Evolutionary conservation across 2,113 vertebrate species (phyloP), one percentile per base, ranked within the genome.

Genomic region (Procapra przewalskii): DNA sequence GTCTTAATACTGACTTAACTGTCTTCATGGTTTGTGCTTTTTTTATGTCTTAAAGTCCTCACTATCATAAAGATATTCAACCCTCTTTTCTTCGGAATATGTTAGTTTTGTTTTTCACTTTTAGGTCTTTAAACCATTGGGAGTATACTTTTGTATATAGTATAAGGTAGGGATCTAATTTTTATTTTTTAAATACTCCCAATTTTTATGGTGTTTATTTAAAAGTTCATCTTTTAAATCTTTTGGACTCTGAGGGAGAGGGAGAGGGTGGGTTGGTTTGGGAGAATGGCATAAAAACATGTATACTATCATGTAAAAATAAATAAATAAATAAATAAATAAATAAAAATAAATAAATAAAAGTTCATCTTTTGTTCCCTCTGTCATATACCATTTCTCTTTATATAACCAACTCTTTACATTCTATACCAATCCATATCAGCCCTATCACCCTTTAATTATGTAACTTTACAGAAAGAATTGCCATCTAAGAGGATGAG

Each of bases 51-150:
- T 84, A 45, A 29, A 95, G 52, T 90, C n/a, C 6, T 77, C 48
- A 60, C 1, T 45, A 1, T 89, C 64, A 52, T 79, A 71, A 89
- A 89, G 55, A 60, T 75, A 67, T 5, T 55, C 17, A 87, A 48
- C 52, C 83, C 33, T 84, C 6, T 95, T 95, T 57, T 82, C 79
- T 90, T 75, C 79, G 57, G 40, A 45, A 79, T 81, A 67, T 80
- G 52, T 83, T 92, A 71, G 84, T 87, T 95, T 93, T 97, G n/a
- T 81, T 87, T 97, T 95, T 87, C 27, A 95, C 54, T 97, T 97
- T 88, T 88, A 50, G 33, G 21, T 93, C 23, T 40, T 87, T 52
- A 91, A 67, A 57, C 31, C 64, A 64, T 67, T 80, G 71, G 12
- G 14, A 54, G 7, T 84, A 9, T 84, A 50, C 77, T 88, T 84